A percentile compares a stretch with the other conserved stretches of the same genome.
Conservation (phyloP, 2,113 vertebrate genomes). For the Ceyx margarethae region DNA sequence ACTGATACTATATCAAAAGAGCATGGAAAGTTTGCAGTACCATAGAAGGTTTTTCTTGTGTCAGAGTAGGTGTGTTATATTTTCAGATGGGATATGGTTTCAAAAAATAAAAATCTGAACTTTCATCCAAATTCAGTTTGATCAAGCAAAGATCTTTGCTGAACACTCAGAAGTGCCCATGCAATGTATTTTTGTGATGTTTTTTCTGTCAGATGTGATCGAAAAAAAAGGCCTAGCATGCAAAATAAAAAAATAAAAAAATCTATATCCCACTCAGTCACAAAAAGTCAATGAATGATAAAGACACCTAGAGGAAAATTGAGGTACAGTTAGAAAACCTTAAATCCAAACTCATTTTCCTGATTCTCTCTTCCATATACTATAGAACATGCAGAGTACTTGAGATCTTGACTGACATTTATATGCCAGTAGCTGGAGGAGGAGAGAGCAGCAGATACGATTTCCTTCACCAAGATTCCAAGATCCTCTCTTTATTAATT, state of each 20-base stretch:
- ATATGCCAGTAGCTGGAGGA: no score
- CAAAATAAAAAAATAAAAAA: not conserved
- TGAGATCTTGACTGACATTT: not conserved
- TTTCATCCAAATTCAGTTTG: not conserved
- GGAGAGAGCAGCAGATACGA: no score
- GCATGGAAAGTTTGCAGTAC: not conserved
- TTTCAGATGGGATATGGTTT: not conserved
- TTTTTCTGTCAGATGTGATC: not conserved
- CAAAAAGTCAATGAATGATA: not conserved
- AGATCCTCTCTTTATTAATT: no score
- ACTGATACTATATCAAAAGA: not conserved
- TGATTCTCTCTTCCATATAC: not conserved
- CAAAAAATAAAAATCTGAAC: not conserved
- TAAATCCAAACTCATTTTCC: not conserved
- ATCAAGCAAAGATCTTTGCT: not conserved
- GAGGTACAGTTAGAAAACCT: not conserved
- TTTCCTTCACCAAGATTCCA: no score
- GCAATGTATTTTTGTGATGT: not conserved
- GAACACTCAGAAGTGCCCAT: not conserved
- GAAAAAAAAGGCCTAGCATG: not conserved
- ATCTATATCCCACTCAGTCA: not conserved
- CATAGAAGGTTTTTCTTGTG: not conserved
- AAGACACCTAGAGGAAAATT: not conserved
- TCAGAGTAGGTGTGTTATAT: not conserved
- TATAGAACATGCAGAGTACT: not conserved